Evolutionary conservation across 2,797 vertebrate genomes (phyloP).

Genomic region (Novumbra hubbsi): DNA sequence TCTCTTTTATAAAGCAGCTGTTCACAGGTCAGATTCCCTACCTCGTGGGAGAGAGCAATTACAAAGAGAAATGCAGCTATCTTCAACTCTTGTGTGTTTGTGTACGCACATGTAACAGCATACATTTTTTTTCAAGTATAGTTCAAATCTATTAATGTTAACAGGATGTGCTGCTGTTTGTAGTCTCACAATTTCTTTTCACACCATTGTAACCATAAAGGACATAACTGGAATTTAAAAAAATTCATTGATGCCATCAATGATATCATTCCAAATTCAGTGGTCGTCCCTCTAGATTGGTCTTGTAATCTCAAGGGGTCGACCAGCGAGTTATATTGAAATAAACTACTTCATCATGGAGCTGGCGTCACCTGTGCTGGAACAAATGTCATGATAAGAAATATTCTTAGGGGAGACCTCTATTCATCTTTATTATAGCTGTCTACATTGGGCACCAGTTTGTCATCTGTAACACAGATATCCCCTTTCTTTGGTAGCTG

Average conservation of each 20-base stretch:
- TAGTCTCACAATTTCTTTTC: neutral
- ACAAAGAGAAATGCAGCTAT: neutral
- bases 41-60: conserved; percentile 43
- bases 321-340: no score
- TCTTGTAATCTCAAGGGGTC: no score
- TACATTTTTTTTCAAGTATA: neutral
- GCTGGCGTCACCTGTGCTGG: no score
- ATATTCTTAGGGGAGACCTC: neutral
- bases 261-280: no score
- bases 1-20: conserved; percentile 55
- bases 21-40: conserved; percentile 37
- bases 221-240: no score
- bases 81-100: no score
- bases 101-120: no score
- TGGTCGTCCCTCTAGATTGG: no score
- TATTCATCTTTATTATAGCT: neutral
- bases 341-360: no score
- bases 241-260: no score
- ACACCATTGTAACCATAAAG: no score
- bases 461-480: neutral
- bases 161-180: neutral
- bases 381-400: no score
- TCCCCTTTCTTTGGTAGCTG: neutral
- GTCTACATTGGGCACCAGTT: neutral
- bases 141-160: neutral